Conservation (phyloP, 2,888 invertebrate species). For the Gortyna flavago region DNA sequence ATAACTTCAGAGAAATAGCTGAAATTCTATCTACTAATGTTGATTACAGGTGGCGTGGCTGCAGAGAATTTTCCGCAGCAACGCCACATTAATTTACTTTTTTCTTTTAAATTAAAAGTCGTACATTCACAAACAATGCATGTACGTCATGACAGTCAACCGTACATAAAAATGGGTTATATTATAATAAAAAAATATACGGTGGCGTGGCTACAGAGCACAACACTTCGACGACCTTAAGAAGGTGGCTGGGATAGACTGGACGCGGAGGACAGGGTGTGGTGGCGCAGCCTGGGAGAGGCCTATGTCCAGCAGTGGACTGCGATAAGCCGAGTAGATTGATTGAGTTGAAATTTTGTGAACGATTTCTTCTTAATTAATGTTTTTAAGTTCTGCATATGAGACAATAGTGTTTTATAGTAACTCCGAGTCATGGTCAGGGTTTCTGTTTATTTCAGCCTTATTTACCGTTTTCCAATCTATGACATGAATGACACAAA, state of each 20-base stretch:
- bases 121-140: too few relatives aligned
- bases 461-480: constrained; percentile 34
- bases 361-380: background rate
- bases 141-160: too few relatives aligned
- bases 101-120: too few relatives aligned
- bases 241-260: background rate
- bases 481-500: constrained; percentile 45
- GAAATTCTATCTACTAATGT: too few relatives aligned
- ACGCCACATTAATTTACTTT: too few relatives aligned
- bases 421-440: constrained; percentile 10
- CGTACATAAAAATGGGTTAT: too few relatives aligned
- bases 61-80: too few relatives aligned
- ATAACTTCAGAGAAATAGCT: too few relatives aligned
- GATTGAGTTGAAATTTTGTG: background rate
- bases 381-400: constrained; percentile 8
- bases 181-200: too few relatives aligned
- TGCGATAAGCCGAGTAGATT: background rate
- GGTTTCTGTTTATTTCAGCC: constrained; percentile 27
- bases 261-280: background rate
- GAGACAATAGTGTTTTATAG: constrained; percentile 25
- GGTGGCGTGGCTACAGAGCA: too few relatives aligned
- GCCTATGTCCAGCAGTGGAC: background rate
- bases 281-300: background rate
- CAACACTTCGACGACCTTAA: background rate
- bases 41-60: too few relatives aligned